A percentile compares a stretch with the other conserved stretches of the same genome.
These are phyloP conservation scores for Morphnarchus princeps DNA, from an alignment of 2,113 vertebrate species.

Conservation along the genomic window DNA sequence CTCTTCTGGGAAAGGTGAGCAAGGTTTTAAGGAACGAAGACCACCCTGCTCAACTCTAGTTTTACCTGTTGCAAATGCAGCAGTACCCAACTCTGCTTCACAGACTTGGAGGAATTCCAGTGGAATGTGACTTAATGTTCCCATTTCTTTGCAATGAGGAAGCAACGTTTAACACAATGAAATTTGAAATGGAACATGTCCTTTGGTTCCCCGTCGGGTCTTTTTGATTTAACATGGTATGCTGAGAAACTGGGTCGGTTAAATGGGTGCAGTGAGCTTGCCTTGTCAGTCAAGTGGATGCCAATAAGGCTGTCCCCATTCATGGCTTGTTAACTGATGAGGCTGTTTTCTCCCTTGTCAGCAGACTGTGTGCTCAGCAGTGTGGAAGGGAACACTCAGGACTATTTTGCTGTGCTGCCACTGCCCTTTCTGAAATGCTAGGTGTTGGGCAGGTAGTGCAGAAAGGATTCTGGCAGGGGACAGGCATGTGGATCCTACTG, in stretches of 20 bases:
- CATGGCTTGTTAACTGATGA: neutral
- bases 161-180: neutral
- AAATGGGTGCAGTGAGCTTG: neutral
- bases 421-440: neutral
- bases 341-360: neutral
- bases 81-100: neutral
- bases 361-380: neutral
- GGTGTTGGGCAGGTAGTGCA: neutral
- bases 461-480: neutral
- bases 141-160: conserved; percentile 22
- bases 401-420: neutral
- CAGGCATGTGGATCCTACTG: rapidly evolving
- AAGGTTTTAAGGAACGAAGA: neutral
- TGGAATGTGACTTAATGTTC: conserved; percentile 12
- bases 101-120: neutral
- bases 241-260: neutral
- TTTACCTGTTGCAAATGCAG: neutral
- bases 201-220: neutral
- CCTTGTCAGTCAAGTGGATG: neutral
- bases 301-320: rapidly evolving
- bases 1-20: neutral
- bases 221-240: neutral
- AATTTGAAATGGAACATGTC: neutral
- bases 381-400: rapidly evolving
- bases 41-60: neutral